phyloP scores from a whole-genome alignment of 2,113 vertebrate species.

The Mormyrus lacerda region DNA sequence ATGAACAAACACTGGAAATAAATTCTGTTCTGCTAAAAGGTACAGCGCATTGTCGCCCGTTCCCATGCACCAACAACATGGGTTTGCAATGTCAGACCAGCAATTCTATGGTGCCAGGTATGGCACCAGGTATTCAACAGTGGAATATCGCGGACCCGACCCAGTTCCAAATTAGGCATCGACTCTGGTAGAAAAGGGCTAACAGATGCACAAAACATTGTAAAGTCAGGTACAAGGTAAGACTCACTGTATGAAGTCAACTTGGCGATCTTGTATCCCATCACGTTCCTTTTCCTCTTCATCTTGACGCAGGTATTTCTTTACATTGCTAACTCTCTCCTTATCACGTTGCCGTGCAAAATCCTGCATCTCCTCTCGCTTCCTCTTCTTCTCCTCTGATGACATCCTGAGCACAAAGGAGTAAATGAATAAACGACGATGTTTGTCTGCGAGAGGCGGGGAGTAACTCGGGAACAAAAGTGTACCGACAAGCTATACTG shows the following conservation, averaged over 20 bases:
- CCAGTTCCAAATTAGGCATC: not conserved
- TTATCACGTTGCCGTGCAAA: conserved; percentile 82
- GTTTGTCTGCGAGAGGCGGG: not conserved
- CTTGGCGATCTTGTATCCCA: conserved; percentile 54
- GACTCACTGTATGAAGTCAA: conserved; percentile 87
- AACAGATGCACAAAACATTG: too few species aligned
- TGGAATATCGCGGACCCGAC: not conserved
- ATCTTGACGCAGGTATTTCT: conserved; percentile 71
- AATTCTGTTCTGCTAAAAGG: not conserved
- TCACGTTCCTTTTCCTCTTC: conserved; percentile 67
- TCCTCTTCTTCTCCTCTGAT: conserved; percentile 75
- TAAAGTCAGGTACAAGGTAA: not conserved
- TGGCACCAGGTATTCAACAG: not conserved
- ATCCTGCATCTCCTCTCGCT: conserved; percentile 82
- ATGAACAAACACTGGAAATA: not conserved
- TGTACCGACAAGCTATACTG: not conserved
- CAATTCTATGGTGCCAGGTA: not conserved
- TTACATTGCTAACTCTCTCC: conserved; percentile 72
- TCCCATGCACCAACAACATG: not conserved
- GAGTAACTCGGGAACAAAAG: not conserved
- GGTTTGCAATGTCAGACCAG: not conserved
- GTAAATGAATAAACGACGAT: not conserved
- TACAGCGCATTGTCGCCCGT: not conserved
- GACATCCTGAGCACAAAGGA: conserved; percentile 63
- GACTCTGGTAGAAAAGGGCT: not conserved